Evolutionary conservation across 2,888 invertebrate species (phyloP).

Genomic region (Diabrotica balteata): DNA sequence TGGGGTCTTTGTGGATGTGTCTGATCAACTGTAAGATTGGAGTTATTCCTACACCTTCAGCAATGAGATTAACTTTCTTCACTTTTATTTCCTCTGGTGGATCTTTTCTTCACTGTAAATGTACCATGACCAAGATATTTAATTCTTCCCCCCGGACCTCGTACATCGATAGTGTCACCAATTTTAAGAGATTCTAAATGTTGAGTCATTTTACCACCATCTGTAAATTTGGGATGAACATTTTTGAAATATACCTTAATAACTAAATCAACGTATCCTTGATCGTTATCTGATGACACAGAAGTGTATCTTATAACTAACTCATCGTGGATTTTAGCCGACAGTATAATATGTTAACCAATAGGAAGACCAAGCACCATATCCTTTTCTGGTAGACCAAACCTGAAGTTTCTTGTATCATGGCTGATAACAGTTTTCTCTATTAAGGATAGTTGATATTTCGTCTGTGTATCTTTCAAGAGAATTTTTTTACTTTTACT

Average conservation of each 20-base stretch:
- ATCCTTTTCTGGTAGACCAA: slow-evolving; percentile 85
- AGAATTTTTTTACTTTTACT: slow-evolving; percentile 62
- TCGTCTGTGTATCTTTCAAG: slow-evolving; percentile 81
- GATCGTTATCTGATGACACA: slow-evolving; percentile 92
- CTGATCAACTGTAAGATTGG: slow-evolving; percentile 96
- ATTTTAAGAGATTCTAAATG: slow-evolving; percentile 87
- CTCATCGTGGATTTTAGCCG: slow-evolving; percentile 86
- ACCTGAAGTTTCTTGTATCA: slow-evolving; percentile 92
- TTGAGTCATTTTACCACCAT: slow-evolving; percentile 98
- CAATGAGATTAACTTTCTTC: slow-evolving; percentile 91
- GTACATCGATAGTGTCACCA: slow-evolving; percentile 91
- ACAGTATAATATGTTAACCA: slow-evolving; percentile 95
- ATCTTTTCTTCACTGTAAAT: slow-evolving; percentile 88
- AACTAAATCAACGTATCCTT: slow-evolving; percentile 91
- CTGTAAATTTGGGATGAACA: slow-evolving; percentile 96
- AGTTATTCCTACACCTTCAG: slow-evolving; percentile 91
- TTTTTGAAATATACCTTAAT: slow-evolving; percentile 97
- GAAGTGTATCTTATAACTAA: slow-evolving; percentile 97
- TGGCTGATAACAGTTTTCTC: slow-evolving; percentile 89
- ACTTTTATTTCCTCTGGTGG: slow-evolving; percentile 75
- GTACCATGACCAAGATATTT: slow-evolving; percentile 83
- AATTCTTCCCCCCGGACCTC: slow-evolving; percentile 93
- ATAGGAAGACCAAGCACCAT: slow-evolving; percentile 89
- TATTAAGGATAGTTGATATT: slow-evolving; percentile 85
- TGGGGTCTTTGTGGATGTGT: slow-evolving; percentile 80